Evolutionary conservation across 2,797 vertebrate species (phyloP), one percentile per base, ranked within the genome.

Genomic region (Dendrocincla tyrannina): DNA sequence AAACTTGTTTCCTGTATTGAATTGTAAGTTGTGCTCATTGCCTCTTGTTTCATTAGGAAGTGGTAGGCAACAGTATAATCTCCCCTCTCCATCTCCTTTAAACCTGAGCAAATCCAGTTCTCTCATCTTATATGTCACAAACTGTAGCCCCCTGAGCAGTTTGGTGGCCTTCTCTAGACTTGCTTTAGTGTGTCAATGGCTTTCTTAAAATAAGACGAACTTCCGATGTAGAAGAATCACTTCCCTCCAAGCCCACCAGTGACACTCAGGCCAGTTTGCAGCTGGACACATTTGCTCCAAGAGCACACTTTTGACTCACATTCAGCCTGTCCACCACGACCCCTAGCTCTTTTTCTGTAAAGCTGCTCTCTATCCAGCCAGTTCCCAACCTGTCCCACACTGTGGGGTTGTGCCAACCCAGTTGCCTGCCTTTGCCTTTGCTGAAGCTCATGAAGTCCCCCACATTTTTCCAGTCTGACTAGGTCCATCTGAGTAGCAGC

Each of bases 381-480:
- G 23, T 58, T 90, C 46, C 63, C 70, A 70, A 5, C 44, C 75
- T 60, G 20, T 47, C 59, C 77, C 52, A 6, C 35, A 19, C 17
- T 56, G 24, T 12, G 17, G 32, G 25, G 9, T 77, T 88, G 16
- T 62, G 49, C n/a, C 60, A 77, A 2, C 23, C 22, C 78, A 39
- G 10, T 27, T 59, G 20, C 24, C 63, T 69, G 60, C 18, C 85
- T 95, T 56, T 44, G 35, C 23, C 17, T 75, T 72, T 79, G 39
- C 55, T 67, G 64, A 78, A 46, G 49, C 78, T 81, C 39, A 11
- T 44, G 33, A 88, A 19, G 42, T 80, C 46, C 78, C 66, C 32
- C 79, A 18, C 27, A 91, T 93, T 90, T 72, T 90, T 91, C 88
- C 88, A 84, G 93, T 91, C 76, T 68, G 42, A 88, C 88, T 33